phyloP scores from a whole-genome alignment of 2,113 vertebrate species.

The Hystrix cristata region DNA sequence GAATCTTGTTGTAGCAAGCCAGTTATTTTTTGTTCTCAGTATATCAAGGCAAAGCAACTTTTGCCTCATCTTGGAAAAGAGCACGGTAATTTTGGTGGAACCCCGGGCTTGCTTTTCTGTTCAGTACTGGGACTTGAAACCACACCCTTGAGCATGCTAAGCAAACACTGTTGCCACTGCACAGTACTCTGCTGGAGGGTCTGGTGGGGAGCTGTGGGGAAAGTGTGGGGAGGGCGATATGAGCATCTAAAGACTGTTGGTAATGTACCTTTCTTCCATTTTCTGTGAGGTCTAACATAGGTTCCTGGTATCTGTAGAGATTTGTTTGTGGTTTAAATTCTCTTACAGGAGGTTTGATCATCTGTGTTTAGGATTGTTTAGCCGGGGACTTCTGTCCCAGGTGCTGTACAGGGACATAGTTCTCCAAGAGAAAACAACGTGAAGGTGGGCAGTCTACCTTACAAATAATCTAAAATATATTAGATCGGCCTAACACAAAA shows the following conservation, averaged over 20 bases:
- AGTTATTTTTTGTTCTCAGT: background rate
- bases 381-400: background rate
- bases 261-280: background rate
- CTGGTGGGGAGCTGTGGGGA: no score
- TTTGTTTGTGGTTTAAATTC: background rate
- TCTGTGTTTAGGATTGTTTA: background rate
- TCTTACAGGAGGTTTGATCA: background rate
- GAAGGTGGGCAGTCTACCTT: background rate
- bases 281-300: background rate
- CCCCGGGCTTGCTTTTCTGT: background rate
- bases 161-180: background rate
- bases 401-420: background rate
- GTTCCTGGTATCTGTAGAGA: constrained; percentile 17
- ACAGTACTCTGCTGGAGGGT: background rate
- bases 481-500: background rate
- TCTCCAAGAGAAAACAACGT: background rate
- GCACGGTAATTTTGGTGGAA: accelerated
- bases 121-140: background rate
- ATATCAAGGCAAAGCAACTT: background rate
- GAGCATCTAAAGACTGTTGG: background rate
- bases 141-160: background rate
- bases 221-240: accelerated
- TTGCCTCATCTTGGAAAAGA: background rate
- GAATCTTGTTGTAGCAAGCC: background rate
- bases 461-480: background rate